phyloP scores from a whole-genome alignment of 2,113 vertebrate species.

The Etheostoma spectabile region DNA sequence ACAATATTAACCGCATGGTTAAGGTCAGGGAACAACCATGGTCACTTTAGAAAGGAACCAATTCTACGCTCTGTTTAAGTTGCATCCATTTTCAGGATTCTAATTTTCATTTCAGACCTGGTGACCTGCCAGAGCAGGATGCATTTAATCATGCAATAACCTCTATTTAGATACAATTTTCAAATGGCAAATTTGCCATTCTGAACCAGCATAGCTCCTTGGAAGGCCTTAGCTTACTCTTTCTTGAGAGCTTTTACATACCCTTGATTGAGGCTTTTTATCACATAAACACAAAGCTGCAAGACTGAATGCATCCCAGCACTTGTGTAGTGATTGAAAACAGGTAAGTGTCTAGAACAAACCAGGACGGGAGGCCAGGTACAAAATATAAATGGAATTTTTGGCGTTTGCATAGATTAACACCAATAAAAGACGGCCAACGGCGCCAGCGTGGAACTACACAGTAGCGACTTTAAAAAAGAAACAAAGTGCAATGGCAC shows the following conservation, averaged over 20 bases:
- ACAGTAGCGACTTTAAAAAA: too few species aligned
- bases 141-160: background rate
- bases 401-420: too few species aligned
- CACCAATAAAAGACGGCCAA: too few species aligned
- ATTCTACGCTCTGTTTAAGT: background rate
- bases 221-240: background rate
- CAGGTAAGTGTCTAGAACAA: too few species aligned
- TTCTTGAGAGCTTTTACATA: background rate
- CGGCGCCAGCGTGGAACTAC: too few species aligned
- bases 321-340: background rate
- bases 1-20: background rate
- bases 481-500: too few species aligned
- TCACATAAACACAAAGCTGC: conserved; percentile 33
- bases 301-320: conserved; percentile 22
- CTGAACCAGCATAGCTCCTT: background rate
- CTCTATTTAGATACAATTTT: background rate
- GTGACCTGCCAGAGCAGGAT: background rate
- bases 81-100: background rate
- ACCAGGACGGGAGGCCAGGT: too few species aligned
- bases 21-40: background rate
- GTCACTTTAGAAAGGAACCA: background rate
- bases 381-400: too few species aligned
- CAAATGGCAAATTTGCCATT: background rate
- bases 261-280: conserved; percentile 32
- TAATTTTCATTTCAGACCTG: background rate